These are phyloP conservation scores for Melinopterus prodromus DNA, from an alignment of 2,888 invertebrate genomes.

Conservation along the genomic window DNA sequence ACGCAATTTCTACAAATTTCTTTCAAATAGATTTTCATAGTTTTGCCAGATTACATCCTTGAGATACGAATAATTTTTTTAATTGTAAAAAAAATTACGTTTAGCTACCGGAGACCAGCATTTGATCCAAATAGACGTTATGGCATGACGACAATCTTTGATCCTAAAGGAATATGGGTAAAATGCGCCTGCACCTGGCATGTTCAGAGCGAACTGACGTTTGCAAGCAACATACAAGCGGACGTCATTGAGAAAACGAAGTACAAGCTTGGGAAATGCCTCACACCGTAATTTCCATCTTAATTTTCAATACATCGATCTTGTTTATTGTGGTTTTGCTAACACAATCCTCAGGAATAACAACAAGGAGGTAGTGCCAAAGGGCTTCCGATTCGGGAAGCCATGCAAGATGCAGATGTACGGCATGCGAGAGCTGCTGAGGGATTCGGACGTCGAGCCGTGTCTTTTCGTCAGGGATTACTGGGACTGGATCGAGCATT, in stretches of 20 bases:
- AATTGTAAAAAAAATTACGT: conserved; percentile 21
- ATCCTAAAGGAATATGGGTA: conserved; percentile 63
- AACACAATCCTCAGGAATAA: conserved; percentile 54
- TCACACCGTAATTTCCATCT: conserved; percentile 57
- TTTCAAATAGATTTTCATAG: no score
- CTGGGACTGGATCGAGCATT: conserved; percentile 60
- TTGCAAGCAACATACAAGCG: conserved; percentile 60
- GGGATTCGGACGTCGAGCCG: conserved; percentile 48
- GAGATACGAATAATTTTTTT: no score
- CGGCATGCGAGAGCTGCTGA: conserved; percentile 61
- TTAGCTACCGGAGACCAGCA: conserved; percentile 56
- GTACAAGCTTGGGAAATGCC: conserved; percentile 58
- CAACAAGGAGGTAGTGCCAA: conserved; percentile 61
- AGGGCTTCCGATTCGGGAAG: conserved; percentile 63
- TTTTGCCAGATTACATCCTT: no score
- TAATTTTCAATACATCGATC: not conserved
- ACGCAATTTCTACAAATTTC: no score
- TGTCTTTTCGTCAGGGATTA: conserved; percentile 57
- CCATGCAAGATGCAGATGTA: conserved; percentile 56
- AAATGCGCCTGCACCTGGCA: conserved; percentile 60
- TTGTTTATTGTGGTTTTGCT: not conserved
- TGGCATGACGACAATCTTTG: conserved; percentile 60
- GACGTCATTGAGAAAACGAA: conserved; percentile 57
- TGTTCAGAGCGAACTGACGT: conserved; percentile 53
- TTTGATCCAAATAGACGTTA: conserved; percentile 60